Percentiles rank a stretch among this genome's conserved stretches.
Evolutionary conservation across 2,797 vertebrate species (phyloP).

Genomic region (Falco novaeseelandiae): DNA sequence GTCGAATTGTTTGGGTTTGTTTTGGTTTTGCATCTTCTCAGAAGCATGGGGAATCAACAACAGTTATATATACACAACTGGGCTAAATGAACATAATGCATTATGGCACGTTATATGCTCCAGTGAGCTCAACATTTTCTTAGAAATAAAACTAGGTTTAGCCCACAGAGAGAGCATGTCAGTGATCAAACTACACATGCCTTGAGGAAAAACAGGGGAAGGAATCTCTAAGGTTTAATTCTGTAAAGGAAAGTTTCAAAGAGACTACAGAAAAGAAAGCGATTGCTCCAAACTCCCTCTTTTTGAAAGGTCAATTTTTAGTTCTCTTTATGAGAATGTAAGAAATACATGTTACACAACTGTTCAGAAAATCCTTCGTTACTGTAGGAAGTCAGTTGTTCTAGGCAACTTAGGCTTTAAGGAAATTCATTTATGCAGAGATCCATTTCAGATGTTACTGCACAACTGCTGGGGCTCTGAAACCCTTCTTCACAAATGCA

Average conservation of each 20-base stretch:
- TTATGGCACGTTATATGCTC: constrained; percentile 23
- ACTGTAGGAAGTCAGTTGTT: neutral
- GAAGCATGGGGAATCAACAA: neutral
- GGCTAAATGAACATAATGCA: neutral
- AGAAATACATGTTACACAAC: constrained; percentile 1
- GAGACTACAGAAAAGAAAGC: constrained; percentile 19
- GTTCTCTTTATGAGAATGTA: neutral
- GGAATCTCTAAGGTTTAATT: constrained; percentile 56
- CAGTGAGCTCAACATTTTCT: constrained; percentile 17
- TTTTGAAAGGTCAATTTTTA: constrained; percentile 28
- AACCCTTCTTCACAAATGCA: neutral
- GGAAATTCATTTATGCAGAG: constrained; percentile 1
- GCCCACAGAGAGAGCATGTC: constrained; percentile 40
- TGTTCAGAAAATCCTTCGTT: constrained; percentile 12
- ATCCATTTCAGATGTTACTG: neutral
- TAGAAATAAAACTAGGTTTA: constrained; percentile 55
- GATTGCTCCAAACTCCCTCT: constrained; percentile 24
- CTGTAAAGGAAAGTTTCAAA: constrained; percentile 47
- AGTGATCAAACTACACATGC: constrained; percentile 56
- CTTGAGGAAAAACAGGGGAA: constrained; percentile 23
- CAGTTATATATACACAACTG: neutral
- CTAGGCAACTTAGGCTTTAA: neutral
- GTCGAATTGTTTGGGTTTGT: neutral
- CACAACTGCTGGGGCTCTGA: neutral
- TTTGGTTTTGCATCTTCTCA: neutral